Evolutionary conservation across 2,888 invertebrate species (phyloP).

Genomic region (Eristalis intricaria): DNA sequence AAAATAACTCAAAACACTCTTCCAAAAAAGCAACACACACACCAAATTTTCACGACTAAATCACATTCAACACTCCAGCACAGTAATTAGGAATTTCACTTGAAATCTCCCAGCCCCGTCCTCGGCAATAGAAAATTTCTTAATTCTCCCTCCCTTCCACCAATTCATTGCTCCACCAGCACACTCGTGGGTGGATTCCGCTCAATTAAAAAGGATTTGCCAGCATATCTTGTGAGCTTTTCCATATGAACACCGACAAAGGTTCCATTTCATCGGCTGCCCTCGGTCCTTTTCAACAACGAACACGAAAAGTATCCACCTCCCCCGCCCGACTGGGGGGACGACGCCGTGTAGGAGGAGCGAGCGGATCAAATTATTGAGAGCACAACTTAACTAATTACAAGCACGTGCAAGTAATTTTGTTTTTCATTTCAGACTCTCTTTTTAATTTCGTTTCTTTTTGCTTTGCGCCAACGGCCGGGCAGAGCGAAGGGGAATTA

Average conservation of each 20-base stretch:
- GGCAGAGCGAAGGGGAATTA: neutral
- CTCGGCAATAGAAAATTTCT: neutral
- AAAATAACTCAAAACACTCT: neutral
- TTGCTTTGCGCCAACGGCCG: neutral
- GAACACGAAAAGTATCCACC: neutral
- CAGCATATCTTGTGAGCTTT: neutral
- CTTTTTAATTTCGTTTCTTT: constrained; percentile 1
- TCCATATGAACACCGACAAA: neutral
- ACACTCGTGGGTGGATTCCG: neutral
- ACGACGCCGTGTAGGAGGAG: neutral
- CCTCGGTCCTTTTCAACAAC: neutral
- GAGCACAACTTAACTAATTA: constrained; percentile 29
- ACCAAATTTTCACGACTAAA: neutral
- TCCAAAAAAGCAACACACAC: too few species aligned
- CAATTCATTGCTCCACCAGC: neutral
- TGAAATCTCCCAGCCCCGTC: neutral
- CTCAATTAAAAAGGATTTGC: constrained; percentile 11
- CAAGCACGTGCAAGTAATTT: constrained; percentile 32
- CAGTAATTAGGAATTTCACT: neutral
- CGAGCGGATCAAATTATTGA: neutral
- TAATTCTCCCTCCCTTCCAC: neutral
- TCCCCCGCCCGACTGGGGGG: neutral
- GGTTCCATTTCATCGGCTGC: neutral
- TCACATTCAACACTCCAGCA: neutral
- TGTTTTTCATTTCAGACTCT: neutral